phyloP scores from a whole-genome alignment of 1,140 invertebrate genomes.

The Caerostris extrusa region DNA sequence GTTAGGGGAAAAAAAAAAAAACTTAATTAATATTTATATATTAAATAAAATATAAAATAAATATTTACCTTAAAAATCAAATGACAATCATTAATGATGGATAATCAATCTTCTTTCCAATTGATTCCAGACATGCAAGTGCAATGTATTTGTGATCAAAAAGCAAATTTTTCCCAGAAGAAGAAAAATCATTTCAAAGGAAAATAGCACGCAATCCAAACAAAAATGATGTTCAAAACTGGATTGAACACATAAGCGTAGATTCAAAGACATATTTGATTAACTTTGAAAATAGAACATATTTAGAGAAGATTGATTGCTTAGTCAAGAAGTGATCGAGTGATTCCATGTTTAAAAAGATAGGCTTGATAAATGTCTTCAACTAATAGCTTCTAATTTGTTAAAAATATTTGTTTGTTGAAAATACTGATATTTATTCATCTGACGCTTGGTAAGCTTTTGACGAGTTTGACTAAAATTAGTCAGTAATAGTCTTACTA shows the following conservation, averaged over 20 bases:
- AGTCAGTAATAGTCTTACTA: no score
- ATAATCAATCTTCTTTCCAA: background rate
- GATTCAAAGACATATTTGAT: background rate
- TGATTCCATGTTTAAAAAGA: background rate
- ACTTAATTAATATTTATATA: background rate
- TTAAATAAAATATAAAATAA: background rate
- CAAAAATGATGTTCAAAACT: background rate
- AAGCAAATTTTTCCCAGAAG: background rate
- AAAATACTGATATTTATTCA: constrained; percentile 14
- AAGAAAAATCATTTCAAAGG: background rate
- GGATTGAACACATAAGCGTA: background rate
- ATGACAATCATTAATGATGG: background rate
- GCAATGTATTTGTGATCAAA: background rate
- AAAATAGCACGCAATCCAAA: background rate
- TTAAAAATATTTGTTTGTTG: background rate
- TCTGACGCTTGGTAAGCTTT: no score
- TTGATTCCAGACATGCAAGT: background rate
- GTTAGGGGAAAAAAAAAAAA: no score
- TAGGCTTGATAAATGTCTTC: background rate
- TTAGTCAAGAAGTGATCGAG: background rate
- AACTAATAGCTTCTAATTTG: background rate
- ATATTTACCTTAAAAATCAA: background rate
- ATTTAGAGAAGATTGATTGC: background rate
- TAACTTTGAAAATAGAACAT: background rate
- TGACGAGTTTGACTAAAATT: no score